Evolutionary conservation across 2,888 invertebrate genomes (phyloP), one percentile per base, ranked within the genome.

Genomic region (Euclidia mi): DNA sequence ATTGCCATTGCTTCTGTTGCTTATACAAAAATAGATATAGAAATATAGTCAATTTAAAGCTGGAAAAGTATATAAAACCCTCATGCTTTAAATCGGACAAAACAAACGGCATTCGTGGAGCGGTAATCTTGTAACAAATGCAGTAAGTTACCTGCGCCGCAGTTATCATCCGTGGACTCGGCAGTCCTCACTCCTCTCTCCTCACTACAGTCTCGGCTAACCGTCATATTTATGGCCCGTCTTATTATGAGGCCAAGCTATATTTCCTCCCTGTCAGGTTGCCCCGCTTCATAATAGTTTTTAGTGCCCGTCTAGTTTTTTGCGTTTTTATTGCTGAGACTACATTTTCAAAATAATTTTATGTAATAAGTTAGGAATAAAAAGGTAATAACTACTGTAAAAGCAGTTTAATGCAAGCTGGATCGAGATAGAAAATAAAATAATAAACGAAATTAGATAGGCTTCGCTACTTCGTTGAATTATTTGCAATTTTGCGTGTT

Each of bases 201-300:
- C n/a, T n/a, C 61, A 63, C 67, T 62, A 56, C 49, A 58, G 41
- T 50, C 45, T 61, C 48, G 71, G 76, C 74, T 81, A 82, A 81
- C 83, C 78, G 73, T 51, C 71, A 81, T 86, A 87, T 87, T 88
- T 88, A 88, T 85, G 67, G 76, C 80, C 81, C 69, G 81, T 81
- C 82, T 79, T 79, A 81, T 81, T 84, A 83, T 81, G 72, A 76
- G 71, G 65, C 80, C 56, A 67, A 46, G 65, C 71, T 67, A 78
- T 77, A 84, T 81, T 76, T 81, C 68, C 53, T 43, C 63, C 66
- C 57, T 61, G 61, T 66, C 56, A 60, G 67, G 75, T 77, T 74
- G 68, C 63, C 63, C 40, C 62, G 56, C 70, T 70, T 78, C 69
- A 68, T 68, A 77, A 71, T 72, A 75, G 73, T 73, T 65, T 71